Base-by-base conservation (phyloP, 30 jellyfish, hydroid and myxozoan species). In the Morbakka virulenta region DNA sequence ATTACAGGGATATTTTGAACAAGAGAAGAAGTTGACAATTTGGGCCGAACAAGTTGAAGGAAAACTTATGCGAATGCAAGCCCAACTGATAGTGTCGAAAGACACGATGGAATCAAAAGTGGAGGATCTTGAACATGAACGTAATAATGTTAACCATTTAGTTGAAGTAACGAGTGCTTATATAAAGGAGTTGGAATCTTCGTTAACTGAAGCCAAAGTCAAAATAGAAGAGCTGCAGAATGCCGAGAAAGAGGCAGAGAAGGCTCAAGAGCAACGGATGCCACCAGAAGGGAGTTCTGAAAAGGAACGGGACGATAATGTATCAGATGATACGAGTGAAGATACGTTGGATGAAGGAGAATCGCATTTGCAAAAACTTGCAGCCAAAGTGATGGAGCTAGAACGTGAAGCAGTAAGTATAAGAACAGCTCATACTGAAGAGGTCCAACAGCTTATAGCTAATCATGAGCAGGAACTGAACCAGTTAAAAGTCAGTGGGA, bases 141-240 rank as follows among this genome's bases (percentile, higher is more conserved):
- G 99, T 11, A 75, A 71, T 64, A 93, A 93, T 61, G 95, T 93
- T 36, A 67, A 83, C 21, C 90, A 93, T 71, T 78, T 93, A 0
- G 99, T 93, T 33, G 96, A 93, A 25, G 99, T 93, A 25, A 93
- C 99, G n/a, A 86, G 99, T 75, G 97, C 96, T 0, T 93, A 93
- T 63, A 86, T 93, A 28, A 86, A 83, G 34, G 96, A 93, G 51
- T 52, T 93, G 21, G 99, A 93, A 62, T 69, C 67, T 52, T 86
- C 99, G 0, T 52, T 93, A 20, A 24, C 95, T 6, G 96, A 93
- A 61, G 82, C 95, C 51, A 68, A 88, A 31, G 86, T 35, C 1
- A 91, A 84, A 62, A 74, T 84, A 34, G 95, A 73, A 28, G 98
- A 91, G 67, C 95, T 91, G 2, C 96, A 91, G 70, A 85, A 64